Base-by-base conservation (phyloP, 1,140 invertebrate species). In the Orussus abietinus region DNA sequence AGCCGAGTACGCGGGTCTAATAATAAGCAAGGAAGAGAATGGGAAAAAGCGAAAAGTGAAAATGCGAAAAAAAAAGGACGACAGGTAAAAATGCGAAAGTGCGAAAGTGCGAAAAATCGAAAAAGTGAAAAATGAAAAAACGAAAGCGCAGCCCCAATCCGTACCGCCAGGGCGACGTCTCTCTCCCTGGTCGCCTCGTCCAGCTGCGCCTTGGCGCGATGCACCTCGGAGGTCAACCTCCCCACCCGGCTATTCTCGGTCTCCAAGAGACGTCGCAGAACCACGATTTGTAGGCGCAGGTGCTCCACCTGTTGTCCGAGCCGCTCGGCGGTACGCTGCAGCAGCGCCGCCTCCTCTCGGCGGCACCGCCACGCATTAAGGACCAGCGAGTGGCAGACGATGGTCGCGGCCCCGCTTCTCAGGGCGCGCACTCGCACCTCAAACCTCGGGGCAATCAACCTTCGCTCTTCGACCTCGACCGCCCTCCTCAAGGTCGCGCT, bases 361-460 rank as follows among this genome's bases (percentile, higher is more conserved):
- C 75, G 69, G 2, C 69, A 63, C 32, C 79, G 63, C 80, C 78
- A 81, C 0, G 77, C 75, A 25, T 75, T 73, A 18, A 79, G 32
- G 38, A 76, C 47, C 47, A 81, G 62, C 46, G 74, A 63, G 26
- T 64, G 67, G 6, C 63, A 75, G 17, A 82, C 61, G 19, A 69
- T 53, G 12, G 61, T 68, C 3, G 72, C 71, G 0, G 77, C 75
- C 35, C n/a, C 42, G 13, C n/a, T 51, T 36, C n/a, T 52, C 40
- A 6, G 43, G 31, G 1, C 50, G 46, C 12, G 26, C 26, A n/a
- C 33, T 42, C 5, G 17, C 37, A 19, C 25, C 58, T 57, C 1
- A 52, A 47, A 30, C n/a, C 9, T n/a, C 4, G 18, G 9, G 6
- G 17, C 22, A 0, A 53, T 49, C 17, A 43, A 47, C 3, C 32